phyloP scores from a whole-genome alignment of 2,113 vertebrate species.

The Archilochus colubris region DNA sequence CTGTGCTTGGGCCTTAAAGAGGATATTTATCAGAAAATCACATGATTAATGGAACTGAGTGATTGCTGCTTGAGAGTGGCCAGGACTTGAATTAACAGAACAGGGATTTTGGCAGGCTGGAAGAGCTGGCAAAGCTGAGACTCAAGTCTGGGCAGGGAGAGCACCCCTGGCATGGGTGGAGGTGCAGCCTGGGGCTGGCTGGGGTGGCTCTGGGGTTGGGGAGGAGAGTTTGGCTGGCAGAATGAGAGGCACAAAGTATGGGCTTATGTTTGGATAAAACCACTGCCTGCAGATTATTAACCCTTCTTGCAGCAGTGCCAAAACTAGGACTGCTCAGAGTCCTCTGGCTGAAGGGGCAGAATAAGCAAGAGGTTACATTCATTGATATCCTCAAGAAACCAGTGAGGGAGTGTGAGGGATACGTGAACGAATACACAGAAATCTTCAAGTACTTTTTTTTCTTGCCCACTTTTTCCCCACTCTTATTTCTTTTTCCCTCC shows the following conservation, averaged over 20 bases:
- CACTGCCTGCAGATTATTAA: neutral
- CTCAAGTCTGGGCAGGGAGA: neutral
- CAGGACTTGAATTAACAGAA: conserved; percentile 39
- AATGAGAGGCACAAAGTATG: neutral
- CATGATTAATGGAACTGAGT: conserved; percentile 44
- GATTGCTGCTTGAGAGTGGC: neutral
- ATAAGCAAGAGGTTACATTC: neutral
- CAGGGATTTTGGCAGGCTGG: conserved; percentile 21
- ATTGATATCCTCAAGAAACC: conserved; percentile 20
- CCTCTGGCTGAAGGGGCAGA: neutral
- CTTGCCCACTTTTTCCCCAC: conserved; percentile 65
- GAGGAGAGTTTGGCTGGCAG: neutral
- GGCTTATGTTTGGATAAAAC: neutral
- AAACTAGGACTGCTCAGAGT: neutral
- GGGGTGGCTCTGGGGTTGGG: neutral
- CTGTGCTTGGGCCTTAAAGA: neutral
- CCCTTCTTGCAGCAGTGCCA: neutral
- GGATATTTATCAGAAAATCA: conserved; percentile 51
- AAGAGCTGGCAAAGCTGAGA: neutral
- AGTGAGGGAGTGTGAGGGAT: neutral
- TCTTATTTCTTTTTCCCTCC: conserved; percentile 76
- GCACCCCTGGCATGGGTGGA: neutral
- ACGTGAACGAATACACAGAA: conserved; percentile 9
- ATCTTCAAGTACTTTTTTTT: conserved; percentile 66
- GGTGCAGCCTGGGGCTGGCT: neutral